Evolutionary conservation across 64 coral and sea anemone species (phyloP), one percentile per base, ranked within the genome.

Genomic region (Platygyra sinensis): DNA sequence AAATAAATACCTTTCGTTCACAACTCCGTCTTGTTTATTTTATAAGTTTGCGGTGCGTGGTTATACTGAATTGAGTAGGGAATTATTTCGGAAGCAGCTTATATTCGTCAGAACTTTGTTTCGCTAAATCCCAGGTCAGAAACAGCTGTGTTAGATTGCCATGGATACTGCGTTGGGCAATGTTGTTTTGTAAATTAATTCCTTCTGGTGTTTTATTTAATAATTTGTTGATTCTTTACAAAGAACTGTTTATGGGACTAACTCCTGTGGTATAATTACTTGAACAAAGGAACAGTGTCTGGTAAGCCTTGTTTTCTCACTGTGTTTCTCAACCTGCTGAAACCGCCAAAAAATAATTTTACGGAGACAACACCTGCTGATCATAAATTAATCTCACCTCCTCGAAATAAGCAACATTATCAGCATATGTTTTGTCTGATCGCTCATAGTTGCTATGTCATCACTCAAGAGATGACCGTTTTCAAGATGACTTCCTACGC

Each of bases 291-390:
- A 59, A 55, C 76, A 79, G 76, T 10, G 10, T 79, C n/a, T 29
- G 55, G 19, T 8, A 52, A 52, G 76, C 22, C 65, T 25, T 20
- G 27, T 28, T 27, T 14, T 59, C 18, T 79, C 22, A 4, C 3
- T 22, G 15, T 51, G 24, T 22, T n/a, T n/a, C 19, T 77, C 72
- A 12, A 77, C 39, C 8, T 50, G 75, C 39, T 54, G 49, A 79
- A 79, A 55, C 15, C 20, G 76, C 55, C 11, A 79, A 5, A 79
- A 79, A 55, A 30, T 79, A 57, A 79, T 59, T 79, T 79, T 54
- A 11, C 19, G 36, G 55, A 28, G 3, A 55, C 20, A 22, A 13
- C 76, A 79, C 76, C 76, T 79, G 76, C 50, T 22, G n/a, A 3
- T 67, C n/a, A 74, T 74, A 18, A 14, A 65, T 65, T 65, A 24